A percentile compares a stretch with the other conserved stretches of the same genome.
These are phyloP conservation scores for Beroe ovata DNA, from an alignment of 37 sponge, comb jelly and placozoan genomes.

Conservation along the genomic window DNA sequence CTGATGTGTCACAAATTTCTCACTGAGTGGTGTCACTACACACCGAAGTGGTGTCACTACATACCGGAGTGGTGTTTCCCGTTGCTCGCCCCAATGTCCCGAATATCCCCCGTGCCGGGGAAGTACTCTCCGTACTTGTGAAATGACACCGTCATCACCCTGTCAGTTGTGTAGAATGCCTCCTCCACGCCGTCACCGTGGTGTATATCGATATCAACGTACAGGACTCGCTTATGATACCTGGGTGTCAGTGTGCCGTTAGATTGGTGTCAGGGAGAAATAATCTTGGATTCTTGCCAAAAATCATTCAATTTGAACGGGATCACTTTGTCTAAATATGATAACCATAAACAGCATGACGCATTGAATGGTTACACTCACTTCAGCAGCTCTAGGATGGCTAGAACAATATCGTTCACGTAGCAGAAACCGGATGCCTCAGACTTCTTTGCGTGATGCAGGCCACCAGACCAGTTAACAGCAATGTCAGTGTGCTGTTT, in stretches of 20 bases:
- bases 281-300: too few species aligned
- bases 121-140: conserved; percentile 99
- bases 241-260: too few species aligned
- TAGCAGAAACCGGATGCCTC: conserved; percentile 99
- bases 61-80: conserved; percentile 61
- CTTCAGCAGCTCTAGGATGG: conserved; percentile 98
- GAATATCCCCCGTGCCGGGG: conserved; percentile 94
- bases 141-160: conserved; percentile 99
- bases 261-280: too few species aligned
- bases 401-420: conserved; percentile 96
- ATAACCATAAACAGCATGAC: too few species aligned
- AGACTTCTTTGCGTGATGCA: conserved; percentile 99
- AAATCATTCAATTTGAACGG: too few species aligned
- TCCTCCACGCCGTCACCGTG: conserved; percentile 99
- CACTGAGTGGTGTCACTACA: too few species aligned
- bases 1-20: too few species aligned
- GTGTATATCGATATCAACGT: conserved; percentile 98
- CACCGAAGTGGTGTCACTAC: too few species aligned
- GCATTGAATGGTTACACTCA: too few species aligned
- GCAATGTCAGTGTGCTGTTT: conserved; percentile 98
- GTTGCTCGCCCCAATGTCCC: conserved; percentile 44
- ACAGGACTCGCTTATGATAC: conserved; percentile 96
- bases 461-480: conserved; percentile 97
- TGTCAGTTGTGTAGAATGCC: conserved; percentile 97
- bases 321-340: too few species aligned